A percentile compares a stretch with the other conserved stretches of the same genome.
Conservation (phyloP, 1,140 invertebrate genomes). For the Ladona fulva region DNA sequence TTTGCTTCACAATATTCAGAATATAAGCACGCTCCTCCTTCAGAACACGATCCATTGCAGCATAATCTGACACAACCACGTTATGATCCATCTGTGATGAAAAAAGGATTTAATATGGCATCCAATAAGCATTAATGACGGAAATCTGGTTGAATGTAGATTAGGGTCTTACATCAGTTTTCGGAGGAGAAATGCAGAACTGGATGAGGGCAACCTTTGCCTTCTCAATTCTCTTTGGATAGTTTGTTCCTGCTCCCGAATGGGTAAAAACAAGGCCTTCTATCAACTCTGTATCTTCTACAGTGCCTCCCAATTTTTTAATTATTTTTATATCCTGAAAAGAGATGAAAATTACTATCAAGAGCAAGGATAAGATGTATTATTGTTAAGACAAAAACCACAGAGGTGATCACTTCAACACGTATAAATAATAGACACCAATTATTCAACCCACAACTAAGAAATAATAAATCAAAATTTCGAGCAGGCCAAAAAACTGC, state of each 20-base stretch:
- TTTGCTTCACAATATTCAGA: slow-evolving; percentile 97
- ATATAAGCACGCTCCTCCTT: slow-evolving; percentile 98
- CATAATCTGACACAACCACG: slow-evolving; percentile 96
- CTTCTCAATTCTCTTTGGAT: slow-evolving; percentile 89
- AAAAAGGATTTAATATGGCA: background rate
- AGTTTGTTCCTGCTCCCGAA: slow-evolving; percentile 79
- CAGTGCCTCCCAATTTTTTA: slow-evolving; percentile 91
- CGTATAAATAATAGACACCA: too few species aligned
- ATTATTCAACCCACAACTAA: too few species aligned
- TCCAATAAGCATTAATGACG: too few species aligned
- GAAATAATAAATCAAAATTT: too few species aligned
- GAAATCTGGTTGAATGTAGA: too few species aligned
- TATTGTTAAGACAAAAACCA: too few species aligned
- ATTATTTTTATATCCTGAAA: slow-evolving; percentile 85
- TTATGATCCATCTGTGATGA: slow-evolving; percentile 90
- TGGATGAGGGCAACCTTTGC: slow-evolving; percentile 99
- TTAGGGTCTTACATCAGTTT: slow-evolving; percentile 81
- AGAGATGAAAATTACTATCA: slow-evolving; percentile 3
- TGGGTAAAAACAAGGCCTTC: slow-evolving; percentile 92
- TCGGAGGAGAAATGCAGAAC: slow-evolving; percentile 98
- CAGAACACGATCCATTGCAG: slow-evolving; percentile 98
- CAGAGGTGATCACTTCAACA: too few species aligned
- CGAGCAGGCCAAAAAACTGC: too few species aligned
- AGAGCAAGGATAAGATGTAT: slow-evolving; percentile 17
- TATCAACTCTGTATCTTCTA: slow-evolving; percentile 95